Base-by-base conservation (phyloP, 2,113 vertebrate species). In the Orthonyx spaldingii region DNA sequence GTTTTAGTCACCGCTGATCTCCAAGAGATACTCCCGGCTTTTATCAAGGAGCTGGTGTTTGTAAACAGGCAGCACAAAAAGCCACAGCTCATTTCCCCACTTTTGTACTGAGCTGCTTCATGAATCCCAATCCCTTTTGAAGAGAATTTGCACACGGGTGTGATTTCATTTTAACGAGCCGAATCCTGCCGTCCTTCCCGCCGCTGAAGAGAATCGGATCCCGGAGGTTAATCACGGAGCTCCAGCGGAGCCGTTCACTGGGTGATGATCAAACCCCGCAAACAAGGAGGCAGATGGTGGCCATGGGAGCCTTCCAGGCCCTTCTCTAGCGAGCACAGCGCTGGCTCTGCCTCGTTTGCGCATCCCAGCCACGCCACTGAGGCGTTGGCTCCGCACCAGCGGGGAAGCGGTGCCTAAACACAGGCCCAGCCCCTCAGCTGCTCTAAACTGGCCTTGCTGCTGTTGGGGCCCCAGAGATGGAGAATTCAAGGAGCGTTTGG, bases 211-310 rank as follows among this genome's bases (percentile, higher is more conserved):
- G 63, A 55, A 57, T 68, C 61, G 24, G 26, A 55, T 56, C 59
- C 79, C 2, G 7, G 79, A 76, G 91, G 84, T 94, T 37, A 79
- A 94, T 87, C 94, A 70, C 15, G 17, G 94, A 39, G 23, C 35
- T 91, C 66, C 53, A 50, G 78, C 33, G 2, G 42, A 79, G 30
- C 68, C 69, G 74, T 81, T 83, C 81, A 47, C 7, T 35, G 76
- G 41, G 59, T 39, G 85, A 90, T 55, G 88, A 95, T 84, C 93
- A 92, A 84, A 94, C 72, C 18, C 47, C 74, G 66, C 89, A 77
- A 64, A 90, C 56, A 35, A 81, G 82, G 84, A 20, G 3, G 68
- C 92, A 91, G 90, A 55, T 91, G 81, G 84, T n/a, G 70, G 84
- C 90, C 87, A 52, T 42, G 52, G 61, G 92, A 90, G 88, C 37